phyloP scores from a whole-genome alignment of 2,797 vertebrate genomes.

The Crenuchus spilurus region DNA sequence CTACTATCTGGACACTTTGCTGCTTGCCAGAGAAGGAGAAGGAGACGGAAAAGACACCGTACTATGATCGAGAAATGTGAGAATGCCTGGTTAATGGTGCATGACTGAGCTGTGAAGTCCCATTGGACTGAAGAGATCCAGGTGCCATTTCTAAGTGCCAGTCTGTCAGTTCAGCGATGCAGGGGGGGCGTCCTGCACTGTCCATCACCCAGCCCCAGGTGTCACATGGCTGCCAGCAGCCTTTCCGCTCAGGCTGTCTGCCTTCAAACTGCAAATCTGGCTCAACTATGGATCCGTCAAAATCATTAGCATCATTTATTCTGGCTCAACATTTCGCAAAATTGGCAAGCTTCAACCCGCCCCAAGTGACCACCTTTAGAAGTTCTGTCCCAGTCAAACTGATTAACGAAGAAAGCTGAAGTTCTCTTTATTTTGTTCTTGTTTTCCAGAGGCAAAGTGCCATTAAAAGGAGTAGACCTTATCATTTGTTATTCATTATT shows the following conservation, averaged over 20 bases:
- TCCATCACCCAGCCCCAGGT: constrained; percentile 47
- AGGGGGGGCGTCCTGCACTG: constrained; percentile 50
- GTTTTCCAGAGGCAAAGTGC: background rate
- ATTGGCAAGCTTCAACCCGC: constrained; percentile 1
- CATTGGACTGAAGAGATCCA: constrained; percentile 57
- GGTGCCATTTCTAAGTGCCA: constrained; percentile 63
- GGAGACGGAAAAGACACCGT: background rate
- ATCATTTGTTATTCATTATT: no score
- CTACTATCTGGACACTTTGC: constrained; percentile 1
- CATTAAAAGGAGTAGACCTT: no score
- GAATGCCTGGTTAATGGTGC: constrained; percentile 49
- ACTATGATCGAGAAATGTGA: constrained; percentile 21
- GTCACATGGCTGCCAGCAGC: constrained; percentile 42
- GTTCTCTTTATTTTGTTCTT: background rate
- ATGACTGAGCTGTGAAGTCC: constrained; percentile 35
- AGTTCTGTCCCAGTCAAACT: background rate
- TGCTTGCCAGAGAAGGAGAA: background rate
- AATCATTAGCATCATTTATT: constrained; percentile 65
- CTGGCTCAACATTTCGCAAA: background rate
- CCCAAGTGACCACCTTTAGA: constrained; percentile 4
- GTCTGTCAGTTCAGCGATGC: constrained; percentile 63
- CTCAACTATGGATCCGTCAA: constrained; percentile 56
- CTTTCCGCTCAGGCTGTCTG: constrained; percentile 10
- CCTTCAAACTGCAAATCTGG: constrained; percentile 41
- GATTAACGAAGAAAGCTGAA: background rate